Conservation (phyloP, 2,888 invertebrate species). For the Crossocerus cetratus region DNA sequence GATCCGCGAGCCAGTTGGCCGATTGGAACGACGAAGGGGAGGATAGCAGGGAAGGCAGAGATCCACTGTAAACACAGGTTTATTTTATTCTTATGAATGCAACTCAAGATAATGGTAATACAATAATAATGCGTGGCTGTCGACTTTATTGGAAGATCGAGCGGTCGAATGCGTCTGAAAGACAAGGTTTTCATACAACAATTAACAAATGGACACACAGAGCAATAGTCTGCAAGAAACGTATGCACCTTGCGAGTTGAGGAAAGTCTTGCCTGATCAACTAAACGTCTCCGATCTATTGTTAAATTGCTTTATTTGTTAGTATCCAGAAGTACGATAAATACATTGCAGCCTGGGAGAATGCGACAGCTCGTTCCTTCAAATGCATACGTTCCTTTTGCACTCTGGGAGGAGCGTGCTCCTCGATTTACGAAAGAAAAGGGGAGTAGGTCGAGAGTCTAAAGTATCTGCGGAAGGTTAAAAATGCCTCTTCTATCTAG, state of each 20-base stretch:
- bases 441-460: constrained; percentile 19
- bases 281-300: no score
- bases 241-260: constrained; percentile 39
- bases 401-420: constrained; percentile 15
- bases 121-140: constrained; percentile 46
- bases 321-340: constrained; percentile 20
- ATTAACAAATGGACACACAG: constrained; percentile 24
- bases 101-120: constrained; percentile 66
- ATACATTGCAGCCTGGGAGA: constrained; percentile 17
- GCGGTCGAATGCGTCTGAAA: constrained; percentile 50
- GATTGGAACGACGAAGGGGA: no score
- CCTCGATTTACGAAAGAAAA: constrained; percentile 3
- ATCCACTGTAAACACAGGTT: constrained; percentile 73
- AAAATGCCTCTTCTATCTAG: constrained; percentile 46
- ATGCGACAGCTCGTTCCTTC: constrained; percentile 8
- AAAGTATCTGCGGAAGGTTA: constrained; percentile 48
- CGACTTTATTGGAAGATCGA: no score
- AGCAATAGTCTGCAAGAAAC: constrained; percentile 47
- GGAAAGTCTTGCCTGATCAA: no score
- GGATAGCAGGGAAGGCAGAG: no score
- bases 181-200: constrained; percentile 3
- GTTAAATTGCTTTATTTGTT: constrained; percentile 29
- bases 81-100: constrained; percentile 73
- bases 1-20: no score
- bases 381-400: constrained; percentile 56